phyloP scores from a whole-genome alignment of 1,140 invertebrate genomes.

The Aleiodes sp. region DNA sequence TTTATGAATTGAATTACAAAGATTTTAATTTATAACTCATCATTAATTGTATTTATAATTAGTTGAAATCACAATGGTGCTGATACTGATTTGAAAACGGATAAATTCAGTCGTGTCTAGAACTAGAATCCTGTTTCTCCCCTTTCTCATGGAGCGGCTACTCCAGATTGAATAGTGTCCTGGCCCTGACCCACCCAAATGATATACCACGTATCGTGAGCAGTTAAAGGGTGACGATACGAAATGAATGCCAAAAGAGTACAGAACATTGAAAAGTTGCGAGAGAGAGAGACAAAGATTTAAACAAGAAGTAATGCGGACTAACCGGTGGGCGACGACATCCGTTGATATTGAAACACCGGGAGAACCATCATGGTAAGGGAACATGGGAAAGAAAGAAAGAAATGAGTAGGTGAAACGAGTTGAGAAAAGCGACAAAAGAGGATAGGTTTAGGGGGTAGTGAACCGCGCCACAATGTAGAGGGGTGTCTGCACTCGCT shows the following conservation, averaged over 20 bases:
- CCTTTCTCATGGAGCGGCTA: too few species aligned
- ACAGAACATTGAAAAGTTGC: neutral
- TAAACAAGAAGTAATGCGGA: slow-evolving; percentile 12
- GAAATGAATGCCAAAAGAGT: neutral
- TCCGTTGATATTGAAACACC: slow-evolving; percentile 31
- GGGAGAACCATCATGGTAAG: slow-evolving; percentile 16
- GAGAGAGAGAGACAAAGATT: slow-evolving; percentile 4
- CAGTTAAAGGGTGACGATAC: slow-evolving; percentile 2
- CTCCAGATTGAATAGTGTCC: slow-evolving; percentile 29
- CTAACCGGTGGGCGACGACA: slow-evolving; percentile 36
- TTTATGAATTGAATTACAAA: too few species aligned
- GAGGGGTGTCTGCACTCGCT: slow-evolving; percentile 45
- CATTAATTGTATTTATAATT: too few species aligned
- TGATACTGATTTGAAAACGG: too few species aligned
- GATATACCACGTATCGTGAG: slow-evolving; percentile 47
- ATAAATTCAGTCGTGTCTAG: too few species aligned
- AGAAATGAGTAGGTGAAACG: slow-evolving; percentile 32
- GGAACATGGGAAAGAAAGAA: slow-evolving; percentile 12
- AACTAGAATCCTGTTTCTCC: too few species aligned
- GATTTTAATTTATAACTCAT: too few species aligned
- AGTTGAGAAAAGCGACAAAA: slow-evolving; percentile 27
- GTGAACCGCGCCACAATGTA: slow-evolving; percentile 29
- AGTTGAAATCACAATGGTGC: too few species aligned
- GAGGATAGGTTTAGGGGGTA: slow-evolving; percentile 43
- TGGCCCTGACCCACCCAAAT: slow-evolving; percentile 66